phyloP scores from a whole-genome alignment of 2,888 invertebrate species.

The Luperina nickerlii region DNA sequence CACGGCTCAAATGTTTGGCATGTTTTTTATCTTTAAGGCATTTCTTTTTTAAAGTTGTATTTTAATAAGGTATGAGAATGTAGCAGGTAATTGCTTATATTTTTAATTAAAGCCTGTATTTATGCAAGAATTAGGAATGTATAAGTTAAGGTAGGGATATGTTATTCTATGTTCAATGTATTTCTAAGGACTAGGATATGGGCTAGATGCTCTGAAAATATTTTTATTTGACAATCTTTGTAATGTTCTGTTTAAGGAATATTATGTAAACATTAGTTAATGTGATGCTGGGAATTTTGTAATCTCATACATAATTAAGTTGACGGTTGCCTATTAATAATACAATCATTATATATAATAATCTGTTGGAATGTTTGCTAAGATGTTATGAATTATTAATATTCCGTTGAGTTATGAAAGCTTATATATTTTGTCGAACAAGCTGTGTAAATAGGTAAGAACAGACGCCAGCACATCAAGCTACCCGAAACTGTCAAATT shows the following conservation, averaged over 20 bases:
- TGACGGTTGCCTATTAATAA: constrained; percentile 33
- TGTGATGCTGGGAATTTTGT: constrained; percentile 26
- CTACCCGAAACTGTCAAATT: too few relatives aligned
- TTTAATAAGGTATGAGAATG: constrained; percentile 23
- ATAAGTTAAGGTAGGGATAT: neutral
- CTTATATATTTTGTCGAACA: too few relatives aligned
- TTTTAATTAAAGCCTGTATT: neutral
- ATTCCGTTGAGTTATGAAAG: constrained; percentile 40
- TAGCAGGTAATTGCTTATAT: neutral
- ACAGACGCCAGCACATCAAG: too few relatives aligned
- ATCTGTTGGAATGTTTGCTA: constrained; percentile 33
- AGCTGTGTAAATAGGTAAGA: too few relatives aligned
- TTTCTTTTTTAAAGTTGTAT: constrained; percentile 8
- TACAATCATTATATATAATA: constrained; percentile 32
- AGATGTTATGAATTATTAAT: constrained; percentile 50
- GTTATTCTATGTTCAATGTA: neutral
- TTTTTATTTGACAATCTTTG: neutral
- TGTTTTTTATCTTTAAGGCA: constrained; percentile 12
- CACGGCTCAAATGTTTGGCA: constrained; percentile 5
- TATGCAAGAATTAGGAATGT: neutral
- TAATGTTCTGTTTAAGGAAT: constrained; percentile 52
- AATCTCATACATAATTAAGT: constrained; percentile 33
- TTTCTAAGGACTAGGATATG: neutral
- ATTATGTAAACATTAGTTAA: constrained; percentile 28
- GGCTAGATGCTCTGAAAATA: constrained; percentile 30